Evolutionary conservation across 2,113 vertebrate genomes (phyloP).

Genomic region (Oncorhynchus masou): DNA sequence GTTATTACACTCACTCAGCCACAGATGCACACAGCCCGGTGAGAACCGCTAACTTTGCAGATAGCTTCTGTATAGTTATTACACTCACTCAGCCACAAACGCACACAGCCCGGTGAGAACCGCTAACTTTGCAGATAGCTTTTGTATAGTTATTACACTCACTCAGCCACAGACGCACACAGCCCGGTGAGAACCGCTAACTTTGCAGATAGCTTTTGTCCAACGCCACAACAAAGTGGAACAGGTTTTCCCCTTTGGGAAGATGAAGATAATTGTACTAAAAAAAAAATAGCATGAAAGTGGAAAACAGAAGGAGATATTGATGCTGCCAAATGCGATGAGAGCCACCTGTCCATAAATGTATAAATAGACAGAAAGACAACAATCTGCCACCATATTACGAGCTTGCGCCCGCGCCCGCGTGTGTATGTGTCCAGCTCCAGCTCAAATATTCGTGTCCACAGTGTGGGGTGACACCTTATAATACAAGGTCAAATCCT

Average conservation of each 20-base stretch:
- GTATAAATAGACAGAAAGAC: constrained; percentile 28
- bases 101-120: too few relatives aligned
- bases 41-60: background rate
- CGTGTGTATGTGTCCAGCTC: background rate
- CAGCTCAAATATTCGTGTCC: background rate
- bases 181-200: background rate
- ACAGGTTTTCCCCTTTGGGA: constrained; percentile 33
- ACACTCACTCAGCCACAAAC: too few relatives aligned
- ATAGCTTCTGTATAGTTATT: background rate
- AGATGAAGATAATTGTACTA: constrained; percentile 22
- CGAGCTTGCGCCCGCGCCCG: background rate
- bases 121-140: background rate
- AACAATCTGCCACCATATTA: constrained; percentile 7
- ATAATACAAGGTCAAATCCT: constrained; percentile 86
- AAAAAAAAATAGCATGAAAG: constrained; percentile 29
- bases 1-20: too few relatives aligned
- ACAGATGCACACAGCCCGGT: too few relatives aligned
- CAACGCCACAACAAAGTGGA: constrained; percentile 39
- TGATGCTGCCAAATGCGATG: constrained; percentile 45
- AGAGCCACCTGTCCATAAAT: constrained; percentile 45
- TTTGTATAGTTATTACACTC: too few relatives aligned
- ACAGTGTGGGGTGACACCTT: constrained; percentile 72
- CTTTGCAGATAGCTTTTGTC: background rate
- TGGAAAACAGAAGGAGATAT: constrained; percentile 45
- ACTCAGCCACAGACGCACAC: too few relatives aligned